phyloP scores from a whole-genome alignment of 2,113 vertebrate species.

The Ictalurus furcatus region DNA sequence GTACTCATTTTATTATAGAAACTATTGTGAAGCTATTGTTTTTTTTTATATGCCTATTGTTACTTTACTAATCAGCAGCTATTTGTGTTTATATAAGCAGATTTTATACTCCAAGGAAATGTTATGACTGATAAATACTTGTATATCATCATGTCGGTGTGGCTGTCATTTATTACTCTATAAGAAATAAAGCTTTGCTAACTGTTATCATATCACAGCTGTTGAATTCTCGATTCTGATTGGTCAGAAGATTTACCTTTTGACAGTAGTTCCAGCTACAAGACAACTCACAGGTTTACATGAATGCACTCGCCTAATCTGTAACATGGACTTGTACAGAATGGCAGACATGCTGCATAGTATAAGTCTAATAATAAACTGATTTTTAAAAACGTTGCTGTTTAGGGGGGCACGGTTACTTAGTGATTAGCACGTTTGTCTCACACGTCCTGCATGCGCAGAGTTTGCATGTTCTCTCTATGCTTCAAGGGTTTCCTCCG shows the following conservation, averaged over 20 bases:
- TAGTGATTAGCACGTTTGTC: no score
- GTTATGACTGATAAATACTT: not conserved
- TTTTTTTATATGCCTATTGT: not conserved
- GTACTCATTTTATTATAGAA: conserved; percentile 12
- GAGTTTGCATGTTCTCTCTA: no score
- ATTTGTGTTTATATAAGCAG: not conserved
- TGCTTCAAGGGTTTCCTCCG: no score
- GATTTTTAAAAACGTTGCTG: not conserved
- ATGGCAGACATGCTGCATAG: not conserved
- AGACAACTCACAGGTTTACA: not conserved
- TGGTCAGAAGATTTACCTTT: not conserved
- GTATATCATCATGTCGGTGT: not conserved
- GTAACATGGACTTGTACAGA: not conserved
- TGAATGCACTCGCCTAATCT: not conserved
- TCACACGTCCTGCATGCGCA: no score
- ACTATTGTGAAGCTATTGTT: not conserved
- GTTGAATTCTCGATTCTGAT: not conserved
- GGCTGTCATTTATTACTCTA: not conserved
- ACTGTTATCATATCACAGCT: not conserved
- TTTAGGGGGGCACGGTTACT: no score
- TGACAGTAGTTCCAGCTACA: not conserved
- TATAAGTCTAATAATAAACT: not conserved
- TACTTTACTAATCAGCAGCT: not conserved
- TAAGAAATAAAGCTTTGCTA: not conserved
- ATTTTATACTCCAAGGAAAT: not conserved